Evolutionary conservation across 2,113 vertebrate species (phyloP).

Genomic region (Pipra filicauda): DNA sequence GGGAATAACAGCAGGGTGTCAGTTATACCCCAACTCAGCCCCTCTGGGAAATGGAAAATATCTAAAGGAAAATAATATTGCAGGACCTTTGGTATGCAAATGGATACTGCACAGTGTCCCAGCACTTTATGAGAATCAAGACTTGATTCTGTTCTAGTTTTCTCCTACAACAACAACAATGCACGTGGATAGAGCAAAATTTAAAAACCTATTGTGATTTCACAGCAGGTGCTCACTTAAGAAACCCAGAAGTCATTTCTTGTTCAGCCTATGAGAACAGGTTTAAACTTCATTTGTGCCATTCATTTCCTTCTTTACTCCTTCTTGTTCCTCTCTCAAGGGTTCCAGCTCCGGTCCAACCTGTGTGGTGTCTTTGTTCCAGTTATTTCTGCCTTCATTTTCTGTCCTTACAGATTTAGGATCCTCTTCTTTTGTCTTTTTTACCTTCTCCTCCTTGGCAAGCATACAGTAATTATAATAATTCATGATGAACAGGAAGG

Average conservation of each 20-base stretch:
- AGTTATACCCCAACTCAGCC: background rate
- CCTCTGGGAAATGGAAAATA: background rate
- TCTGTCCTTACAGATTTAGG: conserved; percentile 50
- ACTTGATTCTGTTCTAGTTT: background rate
- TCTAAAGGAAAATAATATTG: background rate
- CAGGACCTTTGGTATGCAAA: background rate
- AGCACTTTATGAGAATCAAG: background rate
- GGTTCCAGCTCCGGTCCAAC: conserved; percentile 37
- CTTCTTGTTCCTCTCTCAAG: background rate
- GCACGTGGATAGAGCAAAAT: background rate
- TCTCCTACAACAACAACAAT: background rate
- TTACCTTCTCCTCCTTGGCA: conserved; percentile 69
- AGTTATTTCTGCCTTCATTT: background rate
- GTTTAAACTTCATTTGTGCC: conserved; percentile 24
- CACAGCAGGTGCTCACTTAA: background rate
- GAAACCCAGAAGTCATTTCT: background rate
- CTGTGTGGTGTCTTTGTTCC: background rate
- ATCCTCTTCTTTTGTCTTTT: conserved; percentile 9
- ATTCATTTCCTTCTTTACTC: conserved; percentile 34
- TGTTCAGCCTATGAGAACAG: background rate
- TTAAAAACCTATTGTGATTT: conserved; percentile 1
- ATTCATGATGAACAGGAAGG: conserved; percentile 83
- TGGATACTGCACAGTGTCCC: background rate
- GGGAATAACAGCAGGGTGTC: background rate
- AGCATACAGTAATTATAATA: conserved; percentile 78